phyloP scores from a whole-genome alignment of 2,113 vertebrate genomes.

The Speoplatyrhinus poulsoni region DNA sequence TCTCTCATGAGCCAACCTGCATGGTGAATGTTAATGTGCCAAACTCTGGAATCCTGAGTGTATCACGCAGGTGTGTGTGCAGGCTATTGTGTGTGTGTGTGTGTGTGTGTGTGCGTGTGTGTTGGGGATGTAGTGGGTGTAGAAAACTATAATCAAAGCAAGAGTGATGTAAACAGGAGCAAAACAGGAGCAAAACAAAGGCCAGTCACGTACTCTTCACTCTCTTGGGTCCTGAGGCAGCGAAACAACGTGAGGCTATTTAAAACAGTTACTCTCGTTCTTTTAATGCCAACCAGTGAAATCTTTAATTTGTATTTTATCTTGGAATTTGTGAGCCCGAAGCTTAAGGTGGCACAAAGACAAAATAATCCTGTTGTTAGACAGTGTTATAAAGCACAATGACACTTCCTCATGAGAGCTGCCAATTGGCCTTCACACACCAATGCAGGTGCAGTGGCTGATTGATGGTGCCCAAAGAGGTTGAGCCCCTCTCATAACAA shows the following conservation, averaged over 20 bases:
- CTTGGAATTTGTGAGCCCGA: conserved; percentile 23
- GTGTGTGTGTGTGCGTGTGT: not conserved
- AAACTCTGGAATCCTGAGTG: conserved; percentile 33
- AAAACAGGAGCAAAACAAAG: not conserved
- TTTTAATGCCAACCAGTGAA: not conserved
- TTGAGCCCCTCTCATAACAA: not conserved
- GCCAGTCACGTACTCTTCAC: not conserved
- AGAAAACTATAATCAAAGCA: not conserved
- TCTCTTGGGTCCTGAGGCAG: not conserved
- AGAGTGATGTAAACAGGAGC: conserved; percentile 7
- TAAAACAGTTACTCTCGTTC: not conserved
- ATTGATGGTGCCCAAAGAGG: conserved; percentile 47
- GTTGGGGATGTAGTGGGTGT: not conserved
- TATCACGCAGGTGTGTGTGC: not conserved
- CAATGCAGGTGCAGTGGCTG: conserved; percentile 38
- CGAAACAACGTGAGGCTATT: not conserved
- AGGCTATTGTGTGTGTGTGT: not conserved
- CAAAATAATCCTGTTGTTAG: conserved; percentile 41
- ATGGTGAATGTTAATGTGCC: conserved; percentile 55
- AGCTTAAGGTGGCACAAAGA: conserved; percentile 20
- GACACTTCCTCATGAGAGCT: conserved; percentile 49
- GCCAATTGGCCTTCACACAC: conserved; percentile 39
- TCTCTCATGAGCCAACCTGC: conserved; percentile 43
- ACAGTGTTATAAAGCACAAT: conserved; percentile 50
- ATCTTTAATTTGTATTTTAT: conserved; percentile 15